phyloP scores from a whole-genome alignment of 2,113 vertebrate species.

The Noturus placidus region DNA sequence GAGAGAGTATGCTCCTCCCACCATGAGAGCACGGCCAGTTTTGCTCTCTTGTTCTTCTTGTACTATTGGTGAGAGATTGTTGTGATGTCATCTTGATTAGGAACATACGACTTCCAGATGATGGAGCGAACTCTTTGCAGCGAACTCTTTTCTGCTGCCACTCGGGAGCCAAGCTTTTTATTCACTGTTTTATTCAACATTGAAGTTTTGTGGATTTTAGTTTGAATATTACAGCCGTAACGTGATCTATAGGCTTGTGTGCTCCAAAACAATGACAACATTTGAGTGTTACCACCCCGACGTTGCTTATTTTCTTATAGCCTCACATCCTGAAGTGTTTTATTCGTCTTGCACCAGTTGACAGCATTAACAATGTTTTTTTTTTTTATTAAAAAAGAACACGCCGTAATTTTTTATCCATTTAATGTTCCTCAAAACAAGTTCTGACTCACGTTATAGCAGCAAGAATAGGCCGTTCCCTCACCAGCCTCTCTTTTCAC shows the following conservation, averaged over 20 bases:
- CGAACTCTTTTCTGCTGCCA: background rate
- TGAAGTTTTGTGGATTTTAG: too few species aligned
- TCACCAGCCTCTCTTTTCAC: background rate
- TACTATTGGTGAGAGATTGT: too few species aligned
- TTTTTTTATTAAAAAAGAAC: background rate
- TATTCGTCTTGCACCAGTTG: background rate
- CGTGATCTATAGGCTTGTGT: too few species aligned
- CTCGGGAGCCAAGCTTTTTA: background rate
- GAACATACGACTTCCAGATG: background rate
- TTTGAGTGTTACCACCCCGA: background rate
- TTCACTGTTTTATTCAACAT: background rate
- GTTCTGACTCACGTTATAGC: background rate
- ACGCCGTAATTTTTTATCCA: background rate
- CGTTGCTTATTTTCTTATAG: background rate
- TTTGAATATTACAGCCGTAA: too few species aligned
- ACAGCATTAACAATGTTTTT: background rate
- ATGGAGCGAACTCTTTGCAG: too few species aligned
- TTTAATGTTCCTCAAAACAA: background rate
- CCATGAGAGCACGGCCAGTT: background rate
- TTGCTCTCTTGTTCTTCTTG: background rate
- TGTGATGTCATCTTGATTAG: background rate
- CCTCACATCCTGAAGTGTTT: background rate
- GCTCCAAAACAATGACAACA: too few species aligned
- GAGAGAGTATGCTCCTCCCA: background rate
- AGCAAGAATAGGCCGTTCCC: background rate